Conservation (phyloP, 2,888 invertebrate genomes). For the Drosophila subsilvestris region DNA sequence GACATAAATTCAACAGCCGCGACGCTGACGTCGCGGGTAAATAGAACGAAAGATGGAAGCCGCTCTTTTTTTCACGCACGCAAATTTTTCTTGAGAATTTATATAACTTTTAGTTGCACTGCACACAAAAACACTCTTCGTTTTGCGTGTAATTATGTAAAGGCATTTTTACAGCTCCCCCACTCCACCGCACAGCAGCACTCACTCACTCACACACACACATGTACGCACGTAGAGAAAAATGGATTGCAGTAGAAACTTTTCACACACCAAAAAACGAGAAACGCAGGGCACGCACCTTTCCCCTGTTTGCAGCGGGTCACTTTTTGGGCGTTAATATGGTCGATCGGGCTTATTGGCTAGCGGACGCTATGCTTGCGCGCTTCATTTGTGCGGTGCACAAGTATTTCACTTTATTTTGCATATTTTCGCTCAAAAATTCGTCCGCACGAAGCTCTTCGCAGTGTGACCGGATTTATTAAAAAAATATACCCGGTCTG, state of each 20-base stretch:
- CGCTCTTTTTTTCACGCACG: constrained; percentile 58
- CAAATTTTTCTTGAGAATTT: constrained; percentile 45
- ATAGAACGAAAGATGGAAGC: constrained; percentile 76
- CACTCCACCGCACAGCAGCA: constrained; percentile 32
- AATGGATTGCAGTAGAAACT: constrained; percentile 77
- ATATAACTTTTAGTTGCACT: constrained; percentile 51
- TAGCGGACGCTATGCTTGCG: constrained; percentile 14
- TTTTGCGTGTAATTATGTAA: constrained; percentile 67
- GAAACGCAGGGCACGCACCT: constrained; percentile 46
- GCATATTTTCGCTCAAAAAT: constrained; percentile 58
- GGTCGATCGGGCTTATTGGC: constrained; percentile 16
- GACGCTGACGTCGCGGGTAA: constrained; percentile 77
- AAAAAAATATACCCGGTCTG: constrained; percentile 6
- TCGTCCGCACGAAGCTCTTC: constrained; percentile 26
- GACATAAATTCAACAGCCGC: constrained; percentile 84
- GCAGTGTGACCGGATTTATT: constrained; percentile 1
- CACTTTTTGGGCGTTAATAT: neutral
- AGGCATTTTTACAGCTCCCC: constrained; percentile 68
- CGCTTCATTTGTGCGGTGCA: constrained; percentile 56
- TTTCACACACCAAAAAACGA: constrained; percentile 62
- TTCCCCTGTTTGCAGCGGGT: constrained; percentile 22
- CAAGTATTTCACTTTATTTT: constrained; percentile 64
- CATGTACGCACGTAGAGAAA: constrained; percentile 63
- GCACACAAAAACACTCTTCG: constrained; percentile 7
- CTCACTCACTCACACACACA: constrained; percentile 36